Conservation (phyloP, 2,113 vertebrate genomes). For the Nyctibius bracteatus region DNA sequence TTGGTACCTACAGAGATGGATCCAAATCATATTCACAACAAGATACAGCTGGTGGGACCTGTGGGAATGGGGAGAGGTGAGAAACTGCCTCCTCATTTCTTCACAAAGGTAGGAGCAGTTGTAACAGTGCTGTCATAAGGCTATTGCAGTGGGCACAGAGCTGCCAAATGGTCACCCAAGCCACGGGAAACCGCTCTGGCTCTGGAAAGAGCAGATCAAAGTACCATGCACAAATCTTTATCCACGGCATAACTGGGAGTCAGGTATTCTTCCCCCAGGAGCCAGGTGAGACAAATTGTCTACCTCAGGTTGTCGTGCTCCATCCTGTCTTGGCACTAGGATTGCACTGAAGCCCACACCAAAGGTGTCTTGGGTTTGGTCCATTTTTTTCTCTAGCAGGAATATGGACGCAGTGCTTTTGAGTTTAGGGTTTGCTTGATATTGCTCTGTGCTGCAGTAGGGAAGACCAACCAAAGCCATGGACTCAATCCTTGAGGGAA, state of each 20-base stretch:
- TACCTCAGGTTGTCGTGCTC: not conserved
- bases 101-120: not conserved
- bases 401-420: not conserved
- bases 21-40: not conserved
- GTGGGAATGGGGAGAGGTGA: not conserved
- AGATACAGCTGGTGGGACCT: not conserved
- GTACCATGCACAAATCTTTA: fast-evolving
- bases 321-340: not conserved
- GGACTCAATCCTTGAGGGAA: not conserved
- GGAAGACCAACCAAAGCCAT: not conserved
- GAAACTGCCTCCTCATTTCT: not conserved
- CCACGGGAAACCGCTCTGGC: not conserved
- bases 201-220: not conserved
- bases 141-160: not conserved
- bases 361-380: not conserved
- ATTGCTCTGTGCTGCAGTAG: not conserved
- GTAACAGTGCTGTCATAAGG: not conserved
- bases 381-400: not conserved
- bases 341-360: not conserved
- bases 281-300: not conserved
- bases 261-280: not conserved
- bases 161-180: not conserved
- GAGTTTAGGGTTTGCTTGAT: not conserved
- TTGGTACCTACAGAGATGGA: not conserved
- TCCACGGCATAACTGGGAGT: not conserved